These are phyloP conservation scores for Scelioninae gen. 1 DNA, from an alignment of 2,888 invertebrate genomes.

Conservation along the genomic window DNA sequence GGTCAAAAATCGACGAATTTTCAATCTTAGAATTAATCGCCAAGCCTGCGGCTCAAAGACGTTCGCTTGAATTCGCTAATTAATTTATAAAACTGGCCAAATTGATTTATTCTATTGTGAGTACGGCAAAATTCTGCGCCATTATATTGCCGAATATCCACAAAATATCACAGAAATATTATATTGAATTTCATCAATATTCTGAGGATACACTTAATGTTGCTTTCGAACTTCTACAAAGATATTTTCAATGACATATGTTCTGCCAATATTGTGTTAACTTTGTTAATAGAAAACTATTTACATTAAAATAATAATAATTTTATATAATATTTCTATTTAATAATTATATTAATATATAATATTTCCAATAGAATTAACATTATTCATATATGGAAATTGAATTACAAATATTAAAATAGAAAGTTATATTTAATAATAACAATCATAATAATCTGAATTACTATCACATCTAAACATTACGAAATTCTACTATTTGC, in stretches of 20 bases:
- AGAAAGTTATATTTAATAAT: no score
- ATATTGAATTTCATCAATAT: constrained; percentile 30
- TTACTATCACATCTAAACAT: no score
- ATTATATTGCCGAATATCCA: constrained; percentile 23
- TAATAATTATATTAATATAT: no score
- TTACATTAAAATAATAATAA: no score
- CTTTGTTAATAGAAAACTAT: constrained; percentile 14
- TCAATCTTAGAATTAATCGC: constrained; percentile 14
- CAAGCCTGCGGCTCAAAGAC: not conserved
- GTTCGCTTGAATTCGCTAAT: constrained; percentile 7
- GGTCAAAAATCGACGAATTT: no score
- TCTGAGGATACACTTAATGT: constrained; percentile 30
- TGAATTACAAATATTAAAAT: no score
- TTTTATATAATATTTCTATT: no score
- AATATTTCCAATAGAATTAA: no score
- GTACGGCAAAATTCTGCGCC: constrained; percentile 20
- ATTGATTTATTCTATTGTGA: constrained; percentile 48
- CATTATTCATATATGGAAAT: no score
- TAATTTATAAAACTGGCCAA: constrained; percentile 9
- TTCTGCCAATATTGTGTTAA: not conserved
- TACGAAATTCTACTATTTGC: no score
- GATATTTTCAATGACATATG: constrained; percentile 18
- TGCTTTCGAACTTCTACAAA: constrained; percentile 6
- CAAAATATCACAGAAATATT: constrained; percentile 39
- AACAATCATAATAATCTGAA: no score